These are phyloP conservation scores for Contarinia nasturtii DNA, from an alignment of 1,140 invertebrate genomes.

Conservation along the genomic window DNA sequence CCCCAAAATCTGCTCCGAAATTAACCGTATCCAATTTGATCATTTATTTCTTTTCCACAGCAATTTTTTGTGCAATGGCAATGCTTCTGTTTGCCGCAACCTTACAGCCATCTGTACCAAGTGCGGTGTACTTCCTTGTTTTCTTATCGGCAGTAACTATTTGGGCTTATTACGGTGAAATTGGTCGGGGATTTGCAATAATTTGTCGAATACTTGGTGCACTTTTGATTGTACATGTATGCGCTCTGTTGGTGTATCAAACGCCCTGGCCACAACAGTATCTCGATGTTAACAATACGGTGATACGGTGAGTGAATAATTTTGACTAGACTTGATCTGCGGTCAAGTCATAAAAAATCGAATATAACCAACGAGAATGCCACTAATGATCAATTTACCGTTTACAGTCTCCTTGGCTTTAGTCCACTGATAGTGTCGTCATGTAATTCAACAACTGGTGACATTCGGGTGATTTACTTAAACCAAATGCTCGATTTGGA, in stretches of 20 bases:
- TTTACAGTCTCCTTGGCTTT: conserved; percentile 45
- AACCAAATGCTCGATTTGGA: conserved; percentile 39
- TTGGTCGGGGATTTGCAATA: conserved; percentile 50
- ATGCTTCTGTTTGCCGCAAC: conserved; percentile 59
- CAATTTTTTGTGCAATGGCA: conserved; percentile 48
- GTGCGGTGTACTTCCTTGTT: conserved; percentile 66
- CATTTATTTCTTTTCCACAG: conserved; percentile 23
- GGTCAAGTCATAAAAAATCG: too few relatives aligned
- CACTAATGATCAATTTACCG: too few relatives aligned
- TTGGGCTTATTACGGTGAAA: conserved; percentile 65
- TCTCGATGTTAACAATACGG: conserved; percentile 43
- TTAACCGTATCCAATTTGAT: conserved; percentile 1
- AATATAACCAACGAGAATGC: too few relatives aligned
- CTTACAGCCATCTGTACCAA: conserved; percentile 55
- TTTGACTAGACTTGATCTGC: too few relatives aligned
- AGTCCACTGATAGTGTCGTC: conserved; percentile 35
- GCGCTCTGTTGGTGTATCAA: conserved; percentile 68
- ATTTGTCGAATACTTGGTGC: conserved; percentile 49
- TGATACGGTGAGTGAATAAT: conserved; percentile 39
- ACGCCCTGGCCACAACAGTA: conserved; percentile 60
- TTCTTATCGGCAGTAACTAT: conserved; percentile 74
- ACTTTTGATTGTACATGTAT: conserved; percentile 55
- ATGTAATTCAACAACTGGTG: conserved; percentile 18
- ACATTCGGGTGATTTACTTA: conserved; percentile 41
- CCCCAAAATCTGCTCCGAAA: too few relatives aligned